Evolutionary conservation across 2,113 vertebrate species (phyloP), one percentile per base, ranked within the genome.

Genomic region (Ginglymostoma cirratum): DNA sequence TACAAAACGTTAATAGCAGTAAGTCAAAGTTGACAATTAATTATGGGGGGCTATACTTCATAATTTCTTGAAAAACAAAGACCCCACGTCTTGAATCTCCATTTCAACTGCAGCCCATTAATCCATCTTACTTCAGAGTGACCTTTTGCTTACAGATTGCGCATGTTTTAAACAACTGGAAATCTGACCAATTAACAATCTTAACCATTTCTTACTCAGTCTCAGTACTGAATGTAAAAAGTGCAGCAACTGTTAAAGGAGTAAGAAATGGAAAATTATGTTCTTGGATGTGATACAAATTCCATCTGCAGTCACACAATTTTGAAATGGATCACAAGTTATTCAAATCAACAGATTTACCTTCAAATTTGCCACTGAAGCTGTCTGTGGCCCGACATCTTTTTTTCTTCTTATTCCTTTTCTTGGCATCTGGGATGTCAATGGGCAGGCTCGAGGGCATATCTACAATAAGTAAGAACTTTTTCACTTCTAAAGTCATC

Each of bases 391-490:
- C 99, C 80, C 99, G 97, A 97, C 99, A 99, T 94, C 99, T 98
- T 97, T 99, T 99, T 97, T 99, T 99, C 97, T 99, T 99, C 98
- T 99, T 99, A 97, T 98, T 98, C 96, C 99, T 98, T 97, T 99
- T 99, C 97, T 99, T 99, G 96, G 99, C 98, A 0, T 99, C 98
- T 0, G 99, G 99, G 97, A 99, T 99, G 96, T 99, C 99, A 0
- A 99, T 99, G 96, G 99, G 99, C 96, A 98, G 98, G 96, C 99
- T 99, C 2, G 98, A 97, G 96, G 98, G 98, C 97, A 99, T 98
- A 96, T 98, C 99, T 99, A 96, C 15, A 95, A 15, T 95, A 94
- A 8, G 96, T 14, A 23, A 96, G 45, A 4, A n/a, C 34, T 5
- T 55, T 76, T 95, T 8, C 69, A 72, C 23, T 78, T 61, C 69